These are phyloP conservation scores for Diogma glabrata DNA, from an alignment of 2,888 invertebrate genomes.

Conservation along the genomic window DNA sequence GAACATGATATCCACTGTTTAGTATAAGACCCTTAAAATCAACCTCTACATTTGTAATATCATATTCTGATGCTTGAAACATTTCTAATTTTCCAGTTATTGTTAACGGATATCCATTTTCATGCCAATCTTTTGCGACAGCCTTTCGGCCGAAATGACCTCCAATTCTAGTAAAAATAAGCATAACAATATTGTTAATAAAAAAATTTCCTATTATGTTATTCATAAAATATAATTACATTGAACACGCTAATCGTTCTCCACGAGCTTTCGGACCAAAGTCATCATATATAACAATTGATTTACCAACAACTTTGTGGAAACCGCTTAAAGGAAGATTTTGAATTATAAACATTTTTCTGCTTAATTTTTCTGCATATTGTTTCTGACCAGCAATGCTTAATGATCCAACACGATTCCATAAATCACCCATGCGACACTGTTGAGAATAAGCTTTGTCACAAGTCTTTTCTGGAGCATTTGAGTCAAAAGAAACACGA, in stretches of 20 bases:
- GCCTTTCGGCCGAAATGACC: conserved; percentile 69
- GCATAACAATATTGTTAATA: neutral
- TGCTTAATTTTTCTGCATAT: conserved; percentile 51
- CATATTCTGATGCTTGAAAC: conserved; percentile 76
- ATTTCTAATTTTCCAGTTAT: conserved; percentile 69
- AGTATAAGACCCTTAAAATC: conserved; percentile 57
- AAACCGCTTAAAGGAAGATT: conserved; percentile 64
- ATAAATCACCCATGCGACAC: conserved; percentile 68
- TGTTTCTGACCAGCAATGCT: conserved; percentile 62
- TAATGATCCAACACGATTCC: conserved; percentile 55
- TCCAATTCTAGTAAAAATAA: conserved; percentile 46
- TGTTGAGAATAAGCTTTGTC: conserved; percentile 43
- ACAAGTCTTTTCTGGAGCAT: conserved; percentile 48
- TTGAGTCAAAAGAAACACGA: conserved; percentile 49
- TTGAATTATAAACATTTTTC: conserved; percentile 67
- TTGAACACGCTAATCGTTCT: conserved; percentile 77
- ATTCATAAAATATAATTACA: conserved; percentile 41
- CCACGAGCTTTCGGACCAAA: conserved; percentile 79
- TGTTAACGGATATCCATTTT: conserved; percentile 54
- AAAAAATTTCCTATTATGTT: neutral
- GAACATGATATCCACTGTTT: conserved; percentile 67
- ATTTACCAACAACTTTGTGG: conserved; percentile 62
- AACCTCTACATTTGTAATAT: conserved; percentile 66
- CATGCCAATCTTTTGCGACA: conserved; percentile 79
- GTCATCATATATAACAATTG: conserved; percentile 79